Evolutionary conservation across 1,140 invertebrate species (phyloP).

Genomic region (Pygmarrhopalites habei): DNA sequence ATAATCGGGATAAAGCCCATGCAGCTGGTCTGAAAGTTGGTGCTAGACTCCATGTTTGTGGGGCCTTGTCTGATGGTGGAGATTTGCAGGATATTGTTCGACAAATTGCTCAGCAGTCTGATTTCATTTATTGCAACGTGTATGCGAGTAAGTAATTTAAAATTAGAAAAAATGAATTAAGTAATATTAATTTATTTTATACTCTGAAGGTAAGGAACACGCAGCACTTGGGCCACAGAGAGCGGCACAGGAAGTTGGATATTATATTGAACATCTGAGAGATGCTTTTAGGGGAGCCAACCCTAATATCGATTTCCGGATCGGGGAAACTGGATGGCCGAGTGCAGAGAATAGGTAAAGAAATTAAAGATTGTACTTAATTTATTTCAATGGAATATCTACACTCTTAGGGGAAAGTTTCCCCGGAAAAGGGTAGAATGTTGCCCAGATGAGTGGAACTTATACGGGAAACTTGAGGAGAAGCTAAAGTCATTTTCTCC

Average conservation of each 20-base stretch:
- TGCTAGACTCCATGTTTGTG: slow-evolving; percentile 31
- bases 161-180: too few relatives aligned
- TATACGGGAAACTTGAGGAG: too few relatives aligned
- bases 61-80: slow-evolving; percentile 12
- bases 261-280: slow-evolving; percentile 23
- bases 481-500: too few relatives aligned
- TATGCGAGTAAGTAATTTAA: too few relatives aligned
- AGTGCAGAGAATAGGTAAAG: slow-evolving; percentile 19
- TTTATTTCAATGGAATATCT: too few relatives aligned
- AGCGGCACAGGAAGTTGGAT: slow-evolving; percentile 23
- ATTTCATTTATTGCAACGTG: slow-evolving; percentile 38
- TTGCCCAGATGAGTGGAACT: too few relatives aligned
- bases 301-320: slow-evolving; percentile 27
- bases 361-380: too few relatives aligned
- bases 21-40: slow-evolving; percentile 18
- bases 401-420: too few relatives aligned
- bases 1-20: slow-evolving; percentile 13
- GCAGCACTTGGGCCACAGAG: slow-evolving; percentile 4
- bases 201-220: too few relatives aligned
- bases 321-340: slow-evolving; percentile 38
- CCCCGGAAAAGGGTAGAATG: too few relatives aligned
- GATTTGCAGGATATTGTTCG: slow-evolving; percentile 18
- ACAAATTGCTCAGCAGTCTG: slow-evolving; percentile 25
- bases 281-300: slow-evolving; percentile 28
- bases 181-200: too few relatives aligned